Conservation (phyloP, 2,797 vertebrate genomes). For the Gymnoscopelus microlampas region DNA sequence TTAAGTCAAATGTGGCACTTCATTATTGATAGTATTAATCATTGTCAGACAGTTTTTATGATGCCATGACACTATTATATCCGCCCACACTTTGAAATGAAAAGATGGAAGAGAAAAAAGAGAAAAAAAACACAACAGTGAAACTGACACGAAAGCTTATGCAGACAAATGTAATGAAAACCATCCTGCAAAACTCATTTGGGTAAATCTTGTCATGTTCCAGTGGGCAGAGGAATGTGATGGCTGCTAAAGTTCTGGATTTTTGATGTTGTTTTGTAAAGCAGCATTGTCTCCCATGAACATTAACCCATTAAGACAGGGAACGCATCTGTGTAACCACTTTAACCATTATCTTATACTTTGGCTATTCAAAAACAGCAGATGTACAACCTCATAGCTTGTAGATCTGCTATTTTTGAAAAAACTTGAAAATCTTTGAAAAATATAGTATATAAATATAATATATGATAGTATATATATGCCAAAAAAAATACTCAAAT, state of each 20-base stretch:
- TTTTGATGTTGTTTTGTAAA: slow-evolving; percentile 33
- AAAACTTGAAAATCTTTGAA: no score
- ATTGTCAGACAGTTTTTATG: slow-evolving; percentile 43
- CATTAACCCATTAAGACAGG: no score
- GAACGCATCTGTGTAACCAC: no score
- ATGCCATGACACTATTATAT: slow-evolving; percentile 49
- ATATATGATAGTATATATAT: no score
- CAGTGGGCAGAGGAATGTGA: slow-evolving; percentile 40
- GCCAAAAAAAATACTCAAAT: no score
- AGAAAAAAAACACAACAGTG: slow-evolving; percentile 20
- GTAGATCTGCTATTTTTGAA: no score
- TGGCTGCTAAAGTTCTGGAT: slow-evolving; percentile 32
- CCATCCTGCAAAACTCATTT: slow-evolving; percentile 40
- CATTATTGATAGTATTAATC: slow-evolving; percentile 60
- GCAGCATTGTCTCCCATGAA: slow-evolving; percentile 54
- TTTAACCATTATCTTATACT: no score
- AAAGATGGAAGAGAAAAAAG: background rate
- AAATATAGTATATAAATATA: no score
- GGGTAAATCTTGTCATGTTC: slow-evolving; percentile 55
- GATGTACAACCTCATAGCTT: no score
- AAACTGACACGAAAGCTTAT: background rate
- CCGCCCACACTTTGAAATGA: slow-evolving; percentile 29
- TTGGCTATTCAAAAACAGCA: no score
- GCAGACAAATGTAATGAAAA: slow-evolving; percentile 48
- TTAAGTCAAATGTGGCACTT: slow-evolving; percentile 47